Base-by-base conservation (phyloP, 2,888 invertebrate species). In the Rhaphigaster nebulosa region DNA sequence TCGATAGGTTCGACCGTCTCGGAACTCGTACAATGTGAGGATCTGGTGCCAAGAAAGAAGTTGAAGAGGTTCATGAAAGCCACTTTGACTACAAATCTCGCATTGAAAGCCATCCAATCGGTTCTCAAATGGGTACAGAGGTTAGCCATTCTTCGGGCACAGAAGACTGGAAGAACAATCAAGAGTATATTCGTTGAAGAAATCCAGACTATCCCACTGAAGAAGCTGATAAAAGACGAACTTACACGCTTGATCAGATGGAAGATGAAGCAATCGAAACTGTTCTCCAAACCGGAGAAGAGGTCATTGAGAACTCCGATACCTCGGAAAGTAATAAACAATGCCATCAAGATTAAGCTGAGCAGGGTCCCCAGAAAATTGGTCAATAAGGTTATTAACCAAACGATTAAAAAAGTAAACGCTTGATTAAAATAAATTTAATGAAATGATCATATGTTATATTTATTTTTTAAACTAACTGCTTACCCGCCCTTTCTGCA, bases 11-110 rank as follows among this genome's bases (percentile, higher is more conserved):
- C 84, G 20, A 45, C 45, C 13, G 3, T 45, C 26, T 26, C 84
- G 18, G 84, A 84, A 15, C 12, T 84, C 10, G 34, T 20, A 23
- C 70, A 76, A 38, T 0, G 8, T 10, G 38, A 76, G 23, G 70
- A 76, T 76, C 70, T 3, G 23, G 5, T 84, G 1, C 84, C 84
- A 6, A 84, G n/a, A 8, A 84, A 84, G 45, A 84, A 84, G 38
- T 50, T 84, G 45, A 26, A n/a, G 15, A 84, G 84, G 45, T 84
- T 84, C 45, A 50, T 84, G 84, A 84, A 84, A 13, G 84, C 84
- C 6, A 84, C 84, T 26, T 10, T 84, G 26, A 45, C 45, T 0
- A 20, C 13, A 12, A 41, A 50, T 15, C 45, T 84, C 41, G 84
- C 45, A 3, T 13, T 50, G 18, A 84, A 84, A n/a, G 84, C 84